Evolutionary conservation across 2,888 invertebrate genomes (phyloP), one percentile per base, ranked within the genome.

Genomic region (Temnothorax ravouxi): DNA sequence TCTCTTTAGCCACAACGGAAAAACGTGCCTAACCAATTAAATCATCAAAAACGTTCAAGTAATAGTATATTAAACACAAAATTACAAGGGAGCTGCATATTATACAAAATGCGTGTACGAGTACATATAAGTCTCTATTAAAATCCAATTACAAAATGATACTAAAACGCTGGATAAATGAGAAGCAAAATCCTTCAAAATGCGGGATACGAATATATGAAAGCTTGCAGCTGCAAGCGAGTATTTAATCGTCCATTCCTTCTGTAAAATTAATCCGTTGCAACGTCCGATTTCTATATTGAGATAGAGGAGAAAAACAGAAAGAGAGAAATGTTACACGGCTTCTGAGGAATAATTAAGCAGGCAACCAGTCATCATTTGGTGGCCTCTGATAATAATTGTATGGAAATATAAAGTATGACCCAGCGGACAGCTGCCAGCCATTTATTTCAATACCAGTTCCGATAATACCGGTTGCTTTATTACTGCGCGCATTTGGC

Each of bases 321-420:
- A 76, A 11, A 64, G 6, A n/a, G 47, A 61, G 34, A 59, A 54
- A 75, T 41, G 52, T 54, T 77, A 74, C 72, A 29, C 64, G 59
- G 64, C 59, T 69, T 84, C 69, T 44, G 59, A 64, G 18, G 50
- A 79, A 59, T 87, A 89, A 88, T 88, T 87, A 84, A 88, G 67
- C 84, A 83, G 84, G 82, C 76, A 72, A 76, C 77, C 62, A 84
- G 84, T 87, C 88, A 86, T 91, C 88, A 88, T 89, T 89, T 87
- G 81, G 85, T 67, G 67, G 81, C 72, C 86, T 71, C 87, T 90
- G 89, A 91, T 88, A 91, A 91, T 91, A 90, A 91, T 91, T 90
- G 88, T 90, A 89, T 91, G 89, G 89, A 90, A 89, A 89, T 91
- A 88, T 86, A 87, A 91, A 89, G 84, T 87, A 87, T 80, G 84